Evolutionary conservation across 2,113 vertebrate genomes (phyloP), one percentile per base, ranked within the genome.

Genomic region (Chaetops frenatus): DNA sequence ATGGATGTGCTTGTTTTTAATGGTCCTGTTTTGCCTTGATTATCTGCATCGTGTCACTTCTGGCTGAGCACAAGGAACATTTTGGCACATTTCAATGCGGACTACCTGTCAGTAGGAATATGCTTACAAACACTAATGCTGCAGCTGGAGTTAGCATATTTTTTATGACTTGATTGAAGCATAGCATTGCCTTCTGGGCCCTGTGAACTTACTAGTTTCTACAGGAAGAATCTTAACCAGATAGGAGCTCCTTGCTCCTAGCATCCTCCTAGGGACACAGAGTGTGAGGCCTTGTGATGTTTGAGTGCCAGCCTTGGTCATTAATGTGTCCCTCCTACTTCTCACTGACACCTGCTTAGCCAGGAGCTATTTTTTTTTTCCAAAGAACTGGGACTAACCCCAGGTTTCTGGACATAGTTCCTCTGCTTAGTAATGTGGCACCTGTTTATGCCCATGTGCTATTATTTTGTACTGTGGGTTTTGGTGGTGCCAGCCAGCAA

Each of bases 1-100:
- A 84, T 81, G 81, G 65, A 48, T 91, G 35, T 86, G 36, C 66
- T 95, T 91, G 67, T 79, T 94, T 92, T 90, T 90, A 95, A 92
- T 57, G 61, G 56, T 53, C 56, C 65, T 60, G 36, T 77, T 96
- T 76, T 91, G 38, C 84, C 50, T 83, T 79, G 81, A 92, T 95
- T 91, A 66, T 82, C 67, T 83, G 38, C 4, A 1, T 71, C 4
- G 1, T 67, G 60, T 92, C 65, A 70, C 51, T 95, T 95, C 73
- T 95, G 86, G 78, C 81, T 89, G 31, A 96, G 67, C 56, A 51
- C 47, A 53, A 51, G 1, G 9, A 45, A 16, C 28, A 20, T 40
- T 25, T 70, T 60, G 70, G 24, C 56, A 82, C 36, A 36, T 73
- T 88, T 89, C 51, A 53, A 19, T 36, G 42, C 11, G 0, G 81